Evolutionary conservation across 2,797 vertebrate species (phyloP).

Genomic region (Apodemus agrarius): DNA sequence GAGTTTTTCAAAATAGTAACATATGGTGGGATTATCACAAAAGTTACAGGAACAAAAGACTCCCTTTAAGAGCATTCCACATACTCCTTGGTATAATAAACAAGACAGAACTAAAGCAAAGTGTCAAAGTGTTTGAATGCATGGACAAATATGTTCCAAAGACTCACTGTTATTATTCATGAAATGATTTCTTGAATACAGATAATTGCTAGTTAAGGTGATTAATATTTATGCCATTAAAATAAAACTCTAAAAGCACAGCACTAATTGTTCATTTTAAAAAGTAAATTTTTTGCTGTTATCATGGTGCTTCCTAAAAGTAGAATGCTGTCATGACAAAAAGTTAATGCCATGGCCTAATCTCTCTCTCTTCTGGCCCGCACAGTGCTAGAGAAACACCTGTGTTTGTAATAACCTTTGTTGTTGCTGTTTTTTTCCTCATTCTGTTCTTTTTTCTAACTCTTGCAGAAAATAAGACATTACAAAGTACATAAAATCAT

Average conservation of each 20-base stretch:
- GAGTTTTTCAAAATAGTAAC: constrained; percentile 77
- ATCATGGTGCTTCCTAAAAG: not conserved
- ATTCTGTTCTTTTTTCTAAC: not conserved
- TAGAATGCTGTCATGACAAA: not conserved
- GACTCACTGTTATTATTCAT: not conserved
- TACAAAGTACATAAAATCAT: not conserved
- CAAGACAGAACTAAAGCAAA: constrained; percentile 39
- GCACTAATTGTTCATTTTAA: constrained; percentile 12
- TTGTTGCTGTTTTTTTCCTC: not conserved
- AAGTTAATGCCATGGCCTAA: not conserved
- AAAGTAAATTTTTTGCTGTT: not conserved
- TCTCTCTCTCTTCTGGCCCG: too few species aligned
- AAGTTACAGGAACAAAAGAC: constrained; percentile 67
- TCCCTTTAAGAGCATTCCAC: constrained; percentile 53
- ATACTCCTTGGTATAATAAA: constrained; percentile 39
- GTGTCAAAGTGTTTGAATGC: constrained; percentile 15
- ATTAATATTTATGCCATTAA: constrained; percentile 30
- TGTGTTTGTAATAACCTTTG: not conserved
- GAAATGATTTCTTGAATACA: not conserved
- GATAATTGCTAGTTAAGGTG: not conserved
- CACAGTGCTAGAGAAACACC: not conserved
- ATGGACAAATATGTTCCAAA: not conserved
- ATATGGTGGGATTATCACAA: constrained; percentile 75
- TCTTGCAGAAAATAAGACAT: not conserved
- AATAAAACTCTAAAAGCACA: not conserved